Conservation (phyloP, 2,113 vertebrate species). For the Acanthochromis polyacanthus region DNA sequence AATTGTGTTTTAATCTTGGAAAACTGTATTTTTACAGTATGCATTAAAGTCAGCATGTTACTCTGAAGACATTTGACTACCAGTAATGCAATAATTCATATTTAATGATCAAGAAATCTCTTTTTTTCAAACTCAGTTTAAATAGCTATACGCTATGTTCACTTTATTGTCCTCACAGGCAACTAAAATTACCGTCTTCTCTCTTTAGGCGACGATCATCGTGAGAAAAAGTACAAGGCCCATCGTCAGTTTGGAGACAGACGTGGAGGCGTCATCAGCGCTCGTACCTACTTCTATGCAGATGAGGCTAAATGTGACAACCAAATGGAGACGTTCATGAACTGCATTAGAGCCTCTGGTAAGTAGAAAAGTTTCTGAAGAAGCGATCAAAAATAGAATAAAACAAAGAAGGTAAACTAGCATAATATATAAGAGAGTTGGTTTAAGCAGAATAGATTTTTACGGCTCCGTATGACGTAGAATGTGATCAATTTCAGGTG, state of each 20-base stretch:
- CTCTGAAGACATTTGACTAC: no score
- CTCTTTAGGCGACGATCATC: constrained; percentile 76
- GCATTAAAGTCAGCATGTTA: background rate
- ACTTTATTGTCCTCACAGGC: background rate
- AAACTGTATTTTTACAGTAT: background rate
- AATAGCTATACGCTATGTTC: background rate
- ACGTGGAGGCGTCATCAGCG: constrained; percentile 81
- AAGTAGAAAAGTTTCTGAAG: background rate
- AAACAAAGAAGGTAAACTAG: background rate
- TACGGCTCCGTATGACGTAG: background rate
- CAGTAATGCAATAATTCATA: background rate
- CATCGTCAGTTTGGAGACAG: constrained; percentile 87
- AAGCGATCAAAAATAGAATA: background rate
- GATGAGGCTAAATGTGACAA: constrained; percentile 94
- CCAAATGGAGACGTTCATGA: constrained; percentile 93
- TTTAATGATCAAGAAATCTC: no score
- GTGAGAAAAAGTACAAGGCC: constrained; percentile 88
- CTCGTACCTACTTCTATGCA: constrained; percentile 90
- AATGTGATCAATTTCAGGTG: constrained; percentile 79
- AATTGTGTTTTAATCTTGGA: no score
- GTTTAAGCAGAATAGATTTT: background rate
- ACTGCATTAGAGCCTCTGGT: constrained; percentile 93
- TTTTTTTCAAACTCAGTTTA: no score
- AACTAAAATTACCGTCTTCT: background rate
- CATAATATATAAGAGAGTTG: background rate